phyloP scores from a whole-genome alignment of 2,797 vertebrate species.

The Lerista edwardsae region DNA sequence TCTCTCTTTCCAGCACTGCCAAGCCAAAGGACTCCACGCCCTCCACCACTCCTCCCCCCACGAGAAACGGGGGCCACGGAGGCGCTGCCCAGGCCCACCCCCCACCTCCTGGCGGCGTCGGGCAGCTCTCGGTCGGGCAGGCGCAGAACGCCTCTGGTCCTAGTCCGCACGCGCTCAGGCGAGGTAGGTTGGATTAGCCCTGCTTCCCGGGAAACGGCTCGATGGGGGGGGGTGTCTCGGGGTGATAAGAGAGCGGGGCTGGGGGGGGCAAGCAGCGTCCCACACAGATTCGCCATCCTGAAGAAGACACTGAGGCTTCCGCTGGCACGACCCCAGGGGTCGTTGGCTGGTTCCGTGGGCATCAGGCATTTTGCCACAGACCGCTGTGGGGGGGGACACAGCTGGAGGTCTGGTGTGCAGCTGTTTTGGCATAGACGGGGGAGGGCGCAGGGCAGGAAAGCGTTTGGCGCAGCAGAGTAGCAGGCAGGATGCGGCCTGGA shows the following conservation, averaged over 20 bases:
- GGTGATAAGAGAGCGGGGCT: neutral
- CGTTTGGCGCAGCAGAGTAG: too few relatives aligned
- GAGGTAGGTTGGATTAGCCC: conserved; percentile 78
- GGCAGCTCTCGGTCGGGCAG: conserved; percentile 77
- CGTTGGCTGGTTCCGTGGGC: too few relatives aligned
- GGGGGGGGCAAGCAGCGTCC: neutral
- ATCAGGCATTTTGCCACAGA: too few relatives aligned
- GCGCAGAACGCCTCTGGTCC: conserved; percentile 83
- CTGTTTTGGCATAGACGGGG: neutral
- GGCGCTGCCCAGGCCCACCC: conserved; percentile 63
- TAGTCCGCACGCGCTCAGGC: conserved; percentile 89
- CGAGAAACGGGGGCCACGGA: conserved; percentile 80
- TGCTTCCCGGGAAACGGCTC: too few relatives aligned
- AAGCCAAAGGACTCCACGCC: conserved; percentile 82
- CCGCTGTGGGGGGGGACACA: too few relatives aligned
- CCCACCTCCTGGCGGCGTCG: conserved; percentile 44
- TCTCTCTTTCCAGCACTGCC: conserved; percentile 72
- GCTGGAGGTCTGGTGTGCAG: neutral
- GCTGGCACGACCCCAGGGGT: too few relatives aligned
- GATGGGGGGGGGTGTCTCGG: accelerated
- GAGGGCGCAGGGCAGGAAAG: neutral
- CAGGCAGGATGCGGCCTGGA: neutral
- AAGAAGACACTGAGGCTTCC: neutral
- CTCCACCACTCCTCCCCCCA: conserved; percentile 74
- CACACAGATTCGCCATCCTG: neutral